Evolutionary conservation across 1,140 invertebrate species (phyloP).

Genomic region (Himalopsyche phryganea): DNA sequence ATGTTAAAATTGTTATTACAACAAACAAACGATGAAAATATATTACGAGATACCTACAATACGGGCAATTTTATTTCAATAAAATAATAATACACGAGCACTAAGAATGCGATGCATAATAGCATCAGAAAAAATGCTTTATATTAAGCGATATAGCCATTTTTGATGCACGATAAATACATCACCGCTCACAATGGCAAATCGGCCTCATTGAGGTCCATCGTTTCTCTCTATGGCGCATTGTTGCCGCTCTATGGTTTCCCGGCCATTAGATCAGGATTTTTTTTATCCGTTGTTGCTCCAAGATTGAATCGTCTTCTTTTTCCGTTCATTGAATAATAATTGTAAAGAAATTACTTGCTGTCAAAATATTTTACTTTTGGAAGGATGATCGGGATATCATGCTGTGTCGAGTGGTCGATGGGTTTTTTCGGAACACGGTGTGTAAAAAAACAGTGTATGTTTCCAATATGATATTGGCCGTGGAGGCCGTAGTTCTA

Average conservation of each 20-base stretch:
- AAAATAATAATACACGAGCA: not conserved
- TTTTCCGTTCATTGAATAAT: too few species aligned
- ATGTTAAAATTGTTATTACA: too few species aligned
- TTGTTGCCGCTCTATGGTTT: too few species aligned
- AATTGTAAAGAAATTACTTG: constrained; percentile 26
- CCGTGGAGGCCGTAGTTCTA: too few species aligned
- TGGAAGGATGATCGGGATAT: constrained; percentile 2
- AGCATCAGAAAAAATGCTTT: constrained; percentile 4
- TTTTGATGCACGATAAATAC: constrained; percentile 31
- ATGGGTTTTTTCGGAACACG: not conserved
- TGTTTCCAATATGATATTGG: too few species aligned
- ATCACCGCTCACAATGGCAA: constrained; percentile 28
- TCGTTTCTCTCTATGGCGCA: too few species aligned
- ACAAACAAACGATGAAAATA: too few species aligned
- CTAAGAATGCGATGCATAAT: constrained; percentile 4
- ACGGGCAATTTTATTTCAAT: too few species aligned
- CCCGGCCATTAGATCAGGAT: too few species aligned
- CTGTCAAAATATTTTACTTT: constrained; percentile 34
- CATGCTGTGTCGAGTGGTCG: constrained; percentile 4
- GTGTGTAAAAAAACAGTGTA: not conserved
- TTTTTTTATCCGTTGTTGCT: too few species aligned
- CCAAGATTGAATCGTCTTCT: too few species aligned
- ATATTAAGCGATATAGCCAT: constrained; percentile 23
- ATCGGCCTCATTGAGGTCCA: constrained; percentile 1
- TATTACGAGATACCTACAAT: too few species aligned